Percentiles rank a stretch among this genome's conserved stretches.
These are phyloP conservation scores for Carcharodon carcharias DNA, from an alignment of 2,797 vertebrate species.

Conservation along the genomic window DNA sequence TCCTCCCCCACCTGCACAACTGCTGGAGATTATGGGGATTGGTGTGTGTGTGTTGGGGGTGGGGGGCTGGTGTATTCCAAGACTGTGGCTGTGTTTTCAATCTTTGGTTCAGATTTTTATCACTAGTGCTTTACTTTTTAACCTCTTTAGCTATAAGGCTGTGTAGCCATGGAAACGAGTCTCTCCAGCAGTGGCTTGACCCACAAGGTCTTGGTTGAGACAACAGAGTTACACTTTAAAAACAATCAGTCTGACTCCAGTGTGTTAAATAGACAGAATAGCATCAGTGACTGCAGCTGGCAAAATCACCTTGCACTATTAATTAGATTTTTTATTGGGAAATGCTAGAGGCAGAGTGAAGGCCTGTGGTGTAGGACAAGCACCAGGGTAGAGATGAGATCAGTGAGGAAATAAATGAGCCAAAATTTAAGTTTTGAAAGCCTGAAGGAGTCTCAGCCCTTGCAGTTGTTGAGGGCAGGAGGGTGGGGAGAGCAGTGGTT, in stretches of 20 bases:
- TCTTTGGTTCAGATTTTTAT: constrained; percentile 5
- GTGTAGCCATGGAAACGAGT: background rate
- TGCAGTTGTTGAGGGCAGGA: too few species aligned
- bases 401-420: background rate
- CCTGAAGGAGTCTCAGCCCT: background rate
- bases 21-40: background rate
- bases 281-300: background rate
- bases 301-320: background rate
- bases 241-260: background rate
- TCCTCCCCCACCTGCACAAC: background rate
- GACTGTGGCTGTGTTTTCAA: background rate
- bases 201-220: background rate
- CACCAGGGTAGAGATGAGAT: background rate
- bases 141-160: background rate
- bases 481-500: too few species aligned
- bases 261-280: background rate
- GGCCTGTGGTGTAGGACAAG: background rate
- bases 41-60: background rate
- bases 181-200: background rate
- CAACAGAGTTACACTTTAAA: background rate
- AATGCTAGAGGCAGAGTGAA: background rate
- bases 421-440: background rate
- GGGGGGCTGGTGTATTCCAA: background rate
- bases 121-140: background rate
- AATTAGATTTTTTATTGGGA: background rate